These are phyloP conservation scores for Uria lomvia DNA, from an alignment of 2,113 vertebrate genomes.

Conservation along the genomic window DNA sequence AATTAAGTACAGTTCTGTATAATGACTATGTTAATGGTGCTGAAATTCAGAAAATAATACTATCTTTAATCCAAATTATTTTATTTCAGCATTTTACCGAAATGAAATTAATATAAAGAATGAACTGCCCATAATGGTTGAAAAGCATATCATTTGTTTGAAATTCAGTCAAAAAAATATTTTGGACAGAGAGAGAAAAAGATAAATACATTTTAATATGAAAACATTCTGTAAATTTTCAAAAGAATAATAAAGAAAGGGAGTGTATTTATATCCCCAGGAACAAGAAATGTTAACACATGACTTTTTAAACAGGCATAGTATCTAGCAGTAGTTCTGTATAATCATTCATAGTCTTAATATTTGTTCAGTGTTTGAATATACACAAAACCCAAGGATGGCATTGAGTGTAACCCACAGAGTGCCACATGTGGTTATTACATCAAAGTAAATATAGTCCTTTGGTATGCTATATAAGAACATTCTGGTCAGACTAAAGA, in stretches of 20 bases:
- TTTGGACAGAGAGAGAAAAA: neutral
- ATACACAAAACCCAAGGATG: neutral
- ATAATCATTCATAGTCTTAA: neutral
- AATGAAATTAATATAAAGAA: neutral
- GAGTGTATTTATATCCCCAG: neutral
- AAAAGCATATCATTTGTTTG: neutral
- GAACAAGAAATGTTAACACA: neutral
- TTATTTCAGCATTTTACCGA: neutral
- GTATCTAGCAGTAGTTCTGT: neutral
- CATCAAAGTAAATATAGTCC: neutral
- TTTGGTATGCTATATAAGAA: neutral
- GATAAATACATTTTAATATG: neutral
- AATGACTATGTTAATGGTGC: neutral
- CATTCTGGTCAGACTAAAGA: neutral
- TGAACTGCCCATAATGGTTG: neutral
- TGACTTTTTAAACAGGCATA: neutral
- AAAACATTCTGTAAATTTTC: neutral
- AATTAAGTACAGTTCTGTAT: neutral
- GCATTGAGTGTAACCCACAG: neutral
- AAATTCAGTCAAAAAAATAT: neutral
- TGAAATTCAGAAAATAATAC: neutral
- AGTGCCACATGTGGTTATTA: neutral
- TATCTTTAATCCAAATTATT: neutral
- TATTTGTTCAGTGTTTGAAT: neutral
- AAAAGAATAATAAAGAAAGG: neutral